Conservation (phyloP, 64 coral and sea anemone genomes). For the Catalaphyllia jardinei region DNA sequence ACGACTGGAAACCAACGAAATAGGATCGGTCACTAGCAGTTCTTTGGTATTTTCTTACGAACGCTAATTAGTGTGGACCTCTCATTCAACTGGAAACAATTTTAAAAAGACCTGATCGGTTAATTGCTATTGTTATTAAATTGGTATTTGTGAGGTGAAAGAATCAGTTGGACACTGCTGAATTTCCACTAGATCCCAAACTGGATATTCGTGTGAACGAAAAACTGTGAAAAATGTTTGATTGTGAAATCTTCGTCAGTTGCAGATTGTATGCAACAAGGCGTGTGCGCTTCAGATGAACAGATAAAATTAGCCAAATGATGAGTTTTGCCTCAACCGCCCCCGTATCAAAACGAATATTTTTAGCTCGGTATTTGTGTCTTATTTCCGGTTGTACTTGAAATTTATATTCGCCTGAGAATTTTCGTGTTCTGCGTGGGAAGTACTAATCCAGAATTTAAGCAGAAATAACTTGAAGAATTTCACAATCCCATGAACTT, state of each 20-base stretch:
- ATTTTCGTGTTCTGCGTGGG: constrained; percentile 7
- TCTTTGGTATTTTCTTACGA: too few relatives aligned
- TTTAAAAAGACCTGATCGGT: too few relatives aligned
- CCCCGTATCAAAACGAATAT: neutral
- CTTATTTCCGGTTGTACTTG: neutral
- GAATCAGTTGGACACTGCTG: too few relatives aligned
- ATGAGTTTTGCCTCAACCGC: neutral
- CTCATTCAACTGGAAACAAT: too few relatives aligned
- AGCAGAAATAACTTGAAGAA: neutral
- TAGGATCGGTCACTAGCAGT: too few relatives aligned
- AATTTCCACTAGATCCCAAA: too few relatives aligned
- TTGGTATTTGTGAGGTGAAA: too few relatives aligned
- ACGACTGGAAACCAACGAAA: too few relatives aligned
- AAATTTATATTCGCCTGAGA: neutral
- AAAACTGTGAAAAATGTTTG: neutral
- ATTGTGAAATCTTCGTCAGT: neutral
- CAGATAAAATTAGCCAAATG: constrained; percentile 12
- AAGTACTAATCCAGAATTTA: neutral
- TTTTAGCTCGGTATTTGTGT: neutral
- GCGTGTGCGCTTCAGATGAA: neutral
- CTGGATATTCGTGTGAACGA: neutral
- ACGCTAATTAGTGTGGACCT: too few relatives aligned
- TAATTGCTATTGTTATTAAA: too few relatives aligned
- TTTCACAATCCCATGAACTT: constrained; percentile 8
- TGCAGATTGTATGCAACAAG: neutral